Evolutionary conservation across 2,888 invertebrate genomes (phyloP).

Genomic region (Zaprionus obscuricornis): DNA sequence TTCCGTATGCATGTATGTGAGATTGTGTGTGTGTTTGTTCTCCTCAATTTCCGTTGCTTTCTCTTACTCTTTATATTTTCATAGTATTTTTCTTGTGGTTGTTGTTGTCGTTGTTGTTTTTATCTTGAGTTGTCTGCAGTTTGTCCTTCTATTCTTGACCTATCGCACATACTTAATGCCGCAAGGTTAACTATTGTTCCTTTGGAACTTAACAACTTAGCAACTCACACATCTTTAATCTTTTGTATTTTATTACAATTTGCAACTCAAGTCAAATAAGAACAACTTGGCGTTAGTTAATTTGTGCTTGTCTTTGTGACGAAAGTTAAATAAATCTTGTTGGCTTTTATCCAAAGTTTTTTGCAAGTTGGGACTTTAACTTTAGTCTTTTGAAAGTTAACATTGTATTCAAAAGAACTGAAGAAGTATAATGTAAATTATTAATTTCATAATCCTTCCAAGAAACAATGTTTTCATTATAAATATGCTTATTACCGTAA

Average conservation of each 20-base stretch:
- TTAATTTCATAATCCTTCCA: too few species aligned
- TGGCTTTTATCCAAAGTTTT: slow-evolving; percentile 33
- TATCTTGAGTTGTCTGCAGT: slow-evolving; percentile 23
- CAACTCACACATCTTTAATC: too few species aligned
- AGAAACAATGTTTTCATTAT: too few species aligned
- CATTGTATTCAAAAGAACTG: too few species aligned
- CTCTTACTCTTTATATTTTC: slow-evolving; percentile 14
- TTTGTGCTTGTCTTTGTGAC: slow-evolving; percentile 11
- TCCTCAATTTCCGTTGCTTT: slow-evolving; percentile 22
- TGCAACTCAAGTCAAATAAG: slow-evolving; percentile 25
- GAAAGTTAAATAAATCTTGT: slow-evolving; percentile 47
- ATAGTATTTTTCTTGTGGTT: slow-evolving; percentile 23
- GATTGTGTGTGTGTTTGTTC: neutral
- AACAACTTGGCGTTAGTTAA: slow-evolving; percentile 37
- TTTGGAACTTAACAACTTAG: slow-evolving; percentile 8
- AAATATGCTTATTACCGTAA: too few species aligned
- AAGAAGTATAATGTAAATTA: too few species aligned
- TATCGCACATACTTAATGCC: slow-evolving; percentile 19
- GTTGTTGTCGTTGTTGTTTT: slow-evolving; percentile 12
- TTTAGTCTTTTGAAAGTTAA: too few species aligned
- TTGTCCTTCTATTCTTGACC: slow-evolving; percentile 28
- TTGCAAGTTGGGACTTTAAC: too few species aligned
- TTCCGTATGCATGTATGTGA: neutral
- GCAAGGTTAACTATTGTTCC: slow-evolving; percentile 27
- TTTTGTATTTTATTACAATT: neutral